phyloP scores from a whole-genome alignment of 2,113 vertebrate genomes.

The Podilymbus podiceps region DNA sequence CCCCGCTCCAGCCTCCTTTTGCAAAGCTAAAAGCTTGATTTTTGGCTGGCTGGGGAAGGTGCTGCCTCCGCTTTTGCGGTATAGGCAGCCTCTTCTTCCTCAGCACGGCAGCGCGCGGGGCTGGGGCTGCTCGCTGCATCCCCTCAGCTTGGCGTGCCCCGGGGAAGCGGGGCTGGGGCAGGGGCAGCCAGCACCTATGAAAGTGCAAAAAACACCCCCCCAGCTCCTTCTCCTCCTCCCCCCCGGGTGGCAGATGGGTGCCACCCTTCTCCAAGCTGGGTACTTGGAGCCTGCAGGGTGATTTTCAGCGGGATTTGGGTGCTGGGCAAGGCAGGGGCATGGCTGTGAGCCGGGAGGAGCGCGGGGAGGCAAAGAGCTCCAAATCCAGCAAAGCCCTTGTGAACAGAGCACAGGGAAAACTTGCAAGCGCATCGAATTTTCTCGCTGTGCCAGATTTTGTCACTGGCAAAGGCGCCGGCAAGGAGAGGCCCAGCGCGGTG shows the following conservation, averaged over 20 bases:
- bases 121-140: not conserved
- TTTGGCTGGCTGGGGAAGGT: not conserved
- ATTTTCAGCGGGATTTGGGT: not conserved
- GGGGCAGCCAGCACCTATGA: not conserved
- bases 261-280: not conserved
- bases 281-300: not conserved
- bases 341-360: not conserved
- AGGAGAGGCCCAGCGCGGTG: not conserved
- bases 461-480: not conserved
- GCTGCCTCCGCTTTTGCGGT: not conserved
- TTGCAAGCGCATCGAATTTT: conserved; percentile 43
- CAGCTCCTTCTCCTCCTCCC: not conserved
- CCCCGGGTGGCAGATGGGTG: rapidly evolving
- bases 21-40: not conserved
- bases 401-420: not conserved
- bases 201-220: not conserved
- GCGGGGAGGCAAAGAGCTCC: not conserved
- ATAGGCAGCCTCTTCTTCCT: not conserved
- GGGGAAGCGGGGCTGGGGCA: not conserved
- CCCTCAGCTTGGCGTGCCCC: rapidly evolving
- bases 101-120: rapidly evolving
- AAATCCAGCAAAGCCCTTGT: conserved; percentile 46
- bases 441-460: conserved; percentile 41
- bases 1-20: not conserved
- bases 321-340: not conserved